phyloP scores from a whole-genome alignment of 1,140 invertebrate genomes.

The Tyrophagus putrescentiae region DNA sequence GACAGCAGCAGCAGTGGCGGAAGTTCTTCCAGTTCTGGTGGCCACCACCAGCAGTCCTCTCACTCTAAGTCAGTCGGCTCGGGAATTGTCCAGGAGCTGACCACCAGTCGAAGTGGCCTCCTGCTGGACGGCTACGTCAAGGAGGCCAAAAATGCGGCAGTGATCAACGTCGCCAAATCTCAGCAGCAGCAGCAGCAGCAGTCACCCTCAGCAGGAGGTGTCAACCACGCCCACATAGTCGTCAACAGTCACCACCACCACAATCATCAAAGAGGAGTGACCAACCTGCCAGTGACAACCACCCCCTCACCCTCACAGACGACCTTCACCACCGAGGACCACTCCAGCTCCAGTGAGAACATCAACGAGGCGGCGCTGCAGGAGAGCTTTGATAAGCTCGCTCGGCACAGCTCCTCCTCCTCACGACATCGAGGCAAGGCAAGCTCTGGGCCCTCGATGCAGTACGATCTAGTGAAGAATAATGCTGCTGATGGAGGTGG shows the following conservation, averaged over 20 bases:
- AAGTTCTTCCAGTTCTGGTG: background rate
- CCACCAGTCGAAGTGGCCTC: background rate
- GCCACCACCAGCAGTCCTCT: background rate
- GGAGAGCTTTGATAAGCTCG: slow-evolving; percentile 3
- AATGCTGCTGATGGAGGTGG: too few species aligned
- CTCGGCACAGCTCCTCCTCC: background rate
- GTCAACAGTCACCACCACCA: background rate
- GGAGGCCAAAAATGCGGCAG: background rate
- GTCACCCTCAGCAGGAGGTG: too few species aligned
- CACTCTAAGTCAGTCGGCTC: background rate
- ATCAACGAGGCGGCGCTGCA: slow-evolving; percentile 2
- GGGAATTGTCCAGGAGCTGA: slow-evolving; percentile 2
- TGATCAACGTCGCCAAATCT: background rate
- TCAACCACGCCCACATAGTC: too few species aligned
- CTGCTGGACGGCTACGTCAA: background rate
- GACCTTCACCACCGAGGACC: background rate
- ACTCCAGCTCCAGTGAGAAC: background rate
- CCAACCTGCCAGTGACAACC: background rate
- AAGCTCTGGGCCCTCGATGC: too few species aligned
- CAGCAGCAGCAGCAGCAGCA: background rate
- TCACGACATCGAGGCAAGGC: background rate
- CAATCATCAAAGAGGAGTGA: background rate
- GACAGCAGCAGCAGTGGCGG: background rate
- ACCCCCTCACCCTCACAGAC: background rate
- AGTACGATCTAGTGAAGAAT: too few species aligned